Base-by-base conservation (phyloP, 23 tunicate genomes). In the Aplidium turbinatum region DNA sequence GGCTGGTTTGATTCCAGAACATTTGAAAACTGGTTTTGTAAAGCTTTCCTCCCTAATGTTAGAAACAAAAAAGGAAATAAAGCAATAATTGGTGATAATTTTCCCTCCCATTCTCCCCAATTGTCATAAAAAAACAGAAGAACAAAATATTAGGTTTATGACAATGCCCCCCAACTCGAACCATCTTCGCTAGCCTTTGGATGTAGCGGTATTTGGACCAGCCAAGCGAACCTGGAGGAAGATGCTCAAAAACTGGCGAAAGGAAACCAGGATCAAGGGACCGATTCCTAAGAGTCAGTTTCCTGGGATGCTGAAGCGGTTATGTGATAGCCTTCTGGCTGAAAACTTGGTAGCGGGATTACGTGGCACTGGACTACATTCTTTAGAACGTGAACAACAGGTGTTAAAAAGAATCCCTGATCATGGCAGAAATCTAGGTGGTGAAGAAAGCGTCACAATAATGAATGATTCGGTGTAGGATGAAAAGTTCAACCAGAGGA, bases 311-410 rank as follows among this genome's bases (percentile, higher is more conserved):
- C 31, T 60, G 29, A 60, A n/a, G 67, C 67, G 31, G 6, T 26
- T 60, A 25, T 4, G 36, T 60, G 35, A 26, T 28, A 60, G 31
- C 35, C 67, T 60, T 4, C 35, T 35, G 31, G 11, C 67, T 6
- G 67, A 60, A 60, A 60, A 60, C 36, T 60, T 60, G 19, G 67
- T 60, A 7, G 67, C 67, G 5, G 73, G 73, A 38, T 67, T 67
- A 24, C 29, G 31, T 6, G 23, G 54, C 31, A 35, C 31, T 13
- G 73, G 73, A 3, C 61, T 67, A 38, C 25, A 31, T n/a, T n/a
- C 35, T 60, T 7, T 60, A 60, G 67, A 60, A 28, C 19, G 60
- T 25, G 31, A 11, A 9, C 67, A 60, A 60, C n/a, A n/a, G n/a
- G 35, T 60, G 67, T 38, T 29, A 35, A 60, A 60, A 60, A 60